Evolutionary conservation across 1,140 invertebrate species (phyloP), one percentile per base, ranked within the genome.

Genomic region (Paraescarpia echinospica): DNA sequence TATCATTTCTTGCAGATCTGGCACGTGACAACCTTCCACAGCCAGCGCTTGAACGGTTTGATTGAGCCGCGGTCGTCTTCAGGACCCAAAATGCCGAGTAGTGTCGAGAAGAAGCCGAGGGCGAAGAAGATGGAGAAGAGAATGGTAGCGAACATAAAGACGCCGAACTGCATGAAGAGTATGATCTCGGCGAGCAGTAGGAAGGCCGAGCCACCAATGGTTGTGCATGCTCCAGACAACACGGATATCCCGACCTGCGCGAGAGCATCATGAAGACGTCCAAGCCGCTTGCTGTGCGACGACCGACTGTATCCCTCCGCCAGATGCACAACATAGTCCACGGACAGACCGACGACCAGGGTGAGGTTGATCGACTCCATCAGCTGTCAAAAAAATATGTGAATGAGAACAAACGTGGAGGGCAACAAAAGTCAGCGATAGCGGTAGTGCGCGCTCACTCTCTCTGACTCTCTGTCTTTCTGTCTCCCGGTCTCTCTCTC

Each of bases 271-370:
- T 93, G 94, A 22, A 94, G 93, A 9, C 94, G 93, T 6, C 93
- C 94, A 27, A 92, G 51, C 33, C 95, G 94, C 89, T 94, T 91
- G 33, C 35, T 5, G 77, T 92, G 91, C 27, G 93, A 92, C 27
- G 94, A 94, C 35, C 93, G 93, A 77, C 93, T 90, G 92, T 95
- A 95, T 41, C 94, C 95, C 91, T 95, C 94, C 12, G 95, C 95
- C n/a, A 95, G 91, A 93, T 95, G 95, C 1, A 95, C 95, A 27
- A 95, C 94, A 88, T 95, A 95, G 35, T 95, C 95, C 35, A 95
- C 94, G 18, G 95, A 93, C 6, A 95, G 93, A 34, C 95, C 95
- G 33, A 95, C 95, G 4, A 95, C 94, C 93, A 95, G 94, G 88
- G 94, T 94, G 59, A 95, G 93, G 91, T 95, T 95, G 33, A 95